A percentile compares a stretch with the other conserved stretches of the same genome.
phyloP scores from a whole-genome alignment of 2,113 vertebrate genomes.

The Emydocephalus ijimae region DNA sequence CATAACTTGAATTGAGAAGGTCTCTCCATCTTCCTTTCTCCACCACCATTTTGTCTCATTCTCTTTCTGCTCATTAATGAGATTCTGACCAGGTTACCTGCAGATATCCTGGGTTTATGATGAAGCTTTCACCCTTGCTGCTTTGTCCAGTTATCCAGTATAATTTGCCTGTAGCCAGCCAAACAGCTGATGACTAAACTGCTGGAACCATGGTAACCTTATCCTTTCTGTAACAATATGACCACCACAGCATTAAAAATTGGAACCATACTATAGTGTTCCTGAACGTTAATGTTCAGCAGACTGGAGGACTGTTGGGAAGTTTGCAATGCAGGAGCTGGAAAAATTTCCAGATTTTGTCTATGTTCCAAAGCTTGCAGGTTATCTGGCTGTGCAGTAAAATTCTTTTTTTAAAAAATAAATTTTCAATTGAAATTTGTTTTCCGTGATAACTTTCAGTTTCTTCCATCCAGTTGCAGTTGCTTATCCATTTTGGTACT shows the following conservation, averaged over 20 bases:
- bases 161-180: neutral
- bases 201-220: neutral
- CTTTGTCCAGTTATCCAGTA: neutral
- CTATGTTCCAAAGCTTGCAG: neutral
- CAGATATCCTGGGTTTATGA: neutral
- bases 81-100: neutral
- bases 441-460: neutral
- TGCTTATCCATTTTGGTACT: neutral
- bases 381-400: neutral
- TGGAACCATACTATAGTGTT: neutral
- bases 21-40: neutral
- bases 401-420: neutral
- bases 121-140: neutral
- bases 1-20: neutral
- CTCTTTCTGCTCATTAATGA: neutral
- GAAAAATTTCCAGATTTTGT: neutral
- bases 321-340: neutral
- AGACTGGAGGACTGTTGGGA: neutral
- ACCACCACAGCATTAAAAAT: neutral
- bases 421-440: neutral
- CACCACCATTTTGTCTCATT: neutral
- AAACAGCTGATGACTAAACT: neutral
- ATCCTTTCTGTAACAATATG: neutral
- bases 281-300: neutral
- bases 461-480: neutral